Evolutionary conservation across 1,140 invertebrate species (phyloP), one percentile per base, ranked within the genome.

Genomic region (Pinna nobilis): DNA sequence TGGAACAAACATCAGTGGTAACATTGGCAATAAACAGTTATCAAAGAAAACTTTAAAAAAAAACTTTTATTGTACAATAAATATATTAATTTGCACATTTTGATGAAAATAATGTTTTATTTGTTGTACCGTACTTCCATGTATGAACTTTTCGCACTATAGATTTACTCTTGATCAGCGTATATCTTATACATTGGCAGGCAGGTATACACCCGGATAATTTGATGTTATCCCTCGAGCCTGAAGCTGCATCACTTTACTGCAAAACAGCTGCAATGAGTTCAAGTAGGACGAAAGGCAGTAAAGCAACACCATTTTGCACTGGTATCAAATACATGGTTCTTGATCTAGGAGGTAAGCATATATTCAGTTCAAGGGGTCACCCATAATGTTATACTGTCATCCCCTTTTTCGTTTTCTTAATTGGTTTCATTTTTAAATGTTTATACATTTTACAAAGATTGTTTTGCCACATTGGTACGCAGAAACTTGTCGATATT

Each of bases 231-330:
- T 47, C 64, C 9, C 33, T 39, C 25, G 64, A 67, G n/a, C 50
- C 64, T 0, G 47, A 66, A 20, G 47, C 47, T 18, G 64, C 64
- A 13, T 35, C 64, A 32, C 37, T 67, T 20, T 67, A 67, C 49
- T 67, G 64, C 28, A 37, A 44, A 6, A 3, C 28, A 6, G 20
- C 44, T 3, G 35, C 59, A 1, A 41, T 39, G 44, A 39, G 30
- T 13, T 18, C 13, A 11, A 25, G 20, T 28, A 39, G 39, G 15
- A 37, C 15, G 1, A 44, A 41, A 18, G 39, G 39, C 9, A 44
- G 35, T 39, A 25, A 23, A 44, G 13, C 39, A 7, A 20, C 6
- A 23, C 6, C 13, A 13, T 63, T 63, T 37, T 11, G 44, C 33
- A 32, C 35, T 5, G 59, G 59, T 9, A 63, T 25, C 1, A 32